Evolutionary conservation across 2,797 vertebrate genomes (phyloP), one percentile per base, ranked within the genome.

Genomic region (Catamblyrhynchus diadema): DNA sequence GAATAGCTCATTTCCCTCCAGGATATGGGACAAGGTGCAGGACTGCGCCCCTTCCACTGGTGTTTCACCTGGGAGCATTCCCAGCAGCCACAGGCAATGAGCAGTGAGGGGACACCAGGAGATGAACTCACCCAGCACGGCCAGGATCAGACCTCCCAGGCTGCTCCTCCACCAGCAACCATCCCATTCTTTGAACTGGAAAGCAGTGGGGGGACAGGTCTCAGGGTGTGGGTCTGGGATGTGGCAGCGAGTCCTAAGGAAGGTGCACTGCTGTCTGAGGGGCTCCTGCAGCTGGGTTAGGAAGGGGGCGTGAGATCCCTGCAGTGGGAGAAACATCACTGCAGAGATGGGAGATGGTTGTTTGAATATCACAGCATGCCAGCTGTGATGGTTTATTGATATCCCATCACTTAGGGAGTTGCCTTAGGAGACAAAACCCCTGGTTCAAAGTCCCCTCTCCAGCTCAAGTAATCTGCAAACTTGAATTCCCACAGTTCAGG

Each of bases 401-500:
- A 21, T 17, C 35, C 16, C n/a, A 27, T 24, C 33, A 28, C 16
- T 28, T 14, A 37, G 13, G 73, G 72, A 19, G 14, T 10, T 2
- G 2, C 19, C 5, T 30, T 19, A 54, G 41, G 42, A 78, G 53
- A 33, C 14, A 71, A 48, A 81, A 17, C 0, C 10, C 4, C 8
- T 48, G 45, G 32, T 71, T 85, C 23, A 12, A 83, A 33, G 23
- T 44, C 27, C 10, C 6, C 10, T 60, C 66, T 91, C 32, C 56
- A 65, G 9, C 14, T 77, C 8, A 23, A 30, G 2, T 28, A 50
- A 30, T 18, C 50, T 62, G 57, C 35, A 83, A 90, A 88, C 19
- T 30, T 65, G 24, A 42, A 23, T 75, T 83, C 8, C 21, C 1
- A 0, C 6, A 5, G 6, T 23, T 41, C 25, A 61, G 3, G 32